Evolutionary conservation across 2,113 vertebrate genomes (phyloP).

Genomic region (Alosa alosa): DNA sequence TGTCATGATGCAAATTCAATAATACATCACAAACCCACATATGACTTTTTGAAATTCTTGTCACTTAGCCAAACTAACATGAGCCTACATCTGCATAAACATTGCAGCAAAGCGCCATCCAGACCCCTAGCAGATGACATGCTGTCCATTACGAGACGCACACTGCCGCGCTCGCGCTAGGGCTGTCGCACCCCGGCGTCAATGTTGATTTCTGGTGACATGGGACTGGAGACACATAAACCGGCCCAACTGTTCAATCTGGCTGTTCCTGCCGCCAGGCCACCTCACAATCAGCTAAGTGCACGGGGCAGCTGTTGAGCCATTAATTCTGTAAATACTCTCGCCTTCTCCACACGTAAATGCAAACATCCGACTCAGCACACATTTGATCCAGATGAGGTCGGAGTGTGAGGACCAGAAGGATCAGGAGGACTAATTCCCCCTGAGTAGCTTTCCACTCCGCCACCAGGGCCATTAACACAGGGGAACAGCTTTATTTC

Average conservation of each 20-base stretch:
- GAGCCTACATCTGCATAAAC: constrained; percentile 13
- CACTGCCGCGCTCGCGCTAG: constrained; percentile 39
- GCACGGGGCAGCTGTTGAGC: constrained; percentile 68
- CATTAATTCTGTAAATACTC: constrained; percentile 73
- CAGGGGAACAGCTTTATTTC: neutral
- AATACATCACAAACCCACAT: neutral
- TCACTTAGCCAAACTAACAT: neutral
- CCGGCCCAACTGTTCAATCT: constrained; percentile 50
- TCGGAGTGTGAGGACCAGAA: neutral
- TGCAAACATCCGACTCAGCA: constrained; percentile 64
- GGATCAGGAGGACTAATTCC: constrained; percentile 5
- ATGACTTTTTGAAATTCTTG: neutral
- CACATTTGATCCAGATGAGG: constrained; percentile 63
- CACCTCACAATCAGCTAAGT: constrained; percentile 61
- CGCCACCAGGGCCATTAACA: constrained; percentile 22
- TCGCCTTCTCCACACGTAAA: constrained; percentile 62
- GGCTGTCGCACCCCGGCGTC: constrained; percentile 51
- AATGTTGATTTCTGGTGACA: constrained; percentile 53
- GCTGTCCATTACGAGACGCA: neutral
- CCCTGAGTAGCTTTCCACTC: constrained; percentile 35
- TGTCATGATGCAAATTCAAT: neutral
- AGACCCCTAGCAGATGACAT: constrained; percentile 22
- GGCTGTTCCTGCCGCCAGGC: constrained; percentile 26
- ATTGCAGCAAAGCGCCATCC: neutral
- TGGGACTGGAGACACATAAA: constrained; percentile 56